Evolutionary conservation across 2,113 vertebrate species (phyloP).

Genomic region (Rhynchomys soricoides): DNA sequence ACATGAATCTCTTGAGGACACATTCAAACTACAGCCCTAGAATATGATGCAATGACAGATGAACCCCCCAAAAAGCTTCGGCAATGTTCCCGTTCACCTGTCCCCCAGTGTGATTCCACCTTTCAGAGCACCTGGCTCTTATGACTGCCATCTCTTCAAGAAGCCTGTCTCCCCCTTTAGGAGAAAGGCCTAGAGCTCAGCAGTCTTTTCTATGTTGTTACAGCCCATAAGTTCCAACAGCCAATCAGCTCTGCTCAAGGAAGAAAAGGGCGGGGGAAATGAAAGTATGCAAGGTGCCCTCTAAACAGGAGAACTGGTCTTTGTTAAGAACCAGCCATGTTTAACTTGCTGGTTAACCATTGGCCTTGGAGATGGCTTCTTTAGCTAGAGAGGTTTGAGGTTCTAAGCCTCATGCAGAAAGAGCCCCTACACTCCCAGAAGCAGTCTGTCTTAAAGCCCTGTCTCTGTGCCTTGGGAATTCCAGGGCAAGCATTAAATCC

Average conservation of each 20-base stretch:
- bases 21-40: background rate
- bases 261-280: background rate
- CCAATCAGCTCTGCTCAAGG: background rate
- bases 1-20: background rate
- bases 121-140: background rate
- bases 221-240: background rate
- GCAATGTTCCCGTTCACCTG: background rate
- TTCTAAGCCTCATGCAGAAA: background rate
- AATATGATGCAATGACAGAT: background rate
- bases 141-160: background rate
- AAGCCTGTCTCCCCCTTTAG: background rate
- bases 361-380: background rate
- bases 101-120: no score
- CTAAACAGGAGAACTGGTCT: background rate
- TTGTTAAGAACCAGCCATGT: background rate
- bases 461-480: background rate
- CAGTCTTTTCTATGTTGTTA: accelerated
- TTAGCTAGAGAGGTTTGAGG: background rate
- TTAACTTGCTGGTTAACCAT: background rate
- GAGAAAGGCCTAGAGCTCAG: no score
- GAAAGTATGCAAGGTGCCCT: background rate
- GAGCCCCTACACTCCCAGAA: background rate
- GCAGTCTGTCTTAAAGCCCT: background rate
- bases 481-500: accelerated
- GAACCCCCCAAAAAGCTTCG: background rate